phyloP scores from a whole-genome alignment of 1,140 invertebrate genomes.

The Paracyclopina nana region DNA sequence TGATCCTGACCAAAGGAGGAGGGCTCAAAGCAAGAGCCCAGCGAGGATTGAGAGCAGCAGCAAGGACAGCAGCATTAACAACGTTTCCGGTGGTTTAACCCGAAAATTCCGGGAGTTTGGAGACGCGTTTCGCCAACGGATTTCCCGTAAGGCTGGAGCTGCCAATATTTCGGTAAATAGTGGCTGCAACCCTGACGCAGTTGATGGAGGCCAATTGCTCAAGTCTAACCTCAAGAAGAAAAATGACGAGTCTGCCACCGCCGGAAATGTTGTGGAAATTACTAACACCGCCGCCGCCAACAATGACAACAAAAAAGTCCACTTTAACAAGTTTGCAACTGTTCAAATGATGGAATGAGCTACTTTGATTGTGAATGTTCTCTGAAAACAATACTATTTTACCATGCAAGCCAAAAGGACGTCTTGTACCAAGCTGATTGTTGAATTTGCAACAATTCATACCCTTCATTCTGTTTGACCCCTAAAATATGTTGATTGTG shows the following conservation, averaged over 20 bases:
- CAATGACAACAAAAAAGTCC: slow-evolving; percentile 1
- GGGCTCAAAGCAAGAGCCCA: slow-evolving; percentile 1
- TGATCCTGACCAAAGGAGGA: not conserved
- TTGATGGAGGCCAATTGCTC: not conserved
- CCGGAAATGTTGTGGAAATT: not conserved
- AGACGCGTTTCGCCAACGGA: not conserved
- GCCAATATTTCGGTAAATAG: not conserved
- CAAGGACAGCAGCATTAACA: too few species aligned
- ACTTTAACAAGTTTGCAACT: slow-evolving; percentile 11
- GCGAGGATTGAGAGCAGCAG: not conserved
- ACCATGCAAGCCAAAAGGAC: too few species aligned
- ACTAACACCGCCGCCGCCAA: not conserved
- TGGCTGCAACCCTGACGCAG: not conserved
- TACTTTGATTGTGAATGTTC: too few species aligned
- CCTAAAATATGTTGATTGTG: too few species aligned
- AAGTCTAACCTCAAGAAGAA: slow-evolving; percentile 5
- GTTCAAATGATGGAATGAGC: slow-evolving; percentile 12
- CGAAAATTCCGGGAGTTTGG: slow-evolving; percentile 5
- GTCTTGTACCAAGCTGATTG: too few species aligned
- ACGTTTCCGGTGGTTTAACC: too few species aligned
- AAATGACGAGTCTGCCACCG: not conserved
- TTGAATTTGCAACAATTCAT: too few species aligned
- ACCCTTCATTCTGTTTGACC: too few species aligned
- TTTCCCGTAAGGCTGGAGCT: not conserved
- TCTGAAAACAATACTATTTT: too few species aligned